A percentile compares a stretch with the other conserved stretches of the same genome.
phyloP scores from a whole-genome alignment of 2,888 invertebrate genomes.

The Scaptomyza polygonia region DNA sequence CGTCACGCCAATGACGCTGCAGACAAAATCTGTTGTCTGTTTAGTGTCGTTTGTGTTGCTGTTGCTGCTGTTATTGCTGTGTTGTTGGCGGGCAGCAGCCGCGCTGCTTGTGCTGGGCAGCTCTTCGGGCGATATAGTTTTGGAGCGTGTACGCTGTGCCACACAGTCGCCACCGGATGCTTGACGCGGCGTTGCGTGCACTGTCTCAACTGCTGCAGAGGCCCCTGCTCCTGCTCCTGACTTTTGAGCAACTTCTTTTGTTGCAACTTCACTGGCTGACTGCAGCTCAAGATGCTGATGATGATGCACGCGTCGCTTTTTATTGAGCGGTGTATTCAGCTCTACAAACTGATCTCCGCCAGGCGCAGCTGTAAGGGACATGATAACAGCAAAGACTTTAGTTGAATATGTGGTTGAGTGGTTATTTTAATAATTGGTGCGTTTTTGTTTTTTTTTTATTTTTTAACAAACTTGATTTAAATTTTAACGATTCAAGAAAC shows the following conservation, averaged over 20 bases:
- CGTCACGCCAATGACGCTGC: constrained; percentile 38
- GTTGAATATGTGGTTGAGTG: not conserved
- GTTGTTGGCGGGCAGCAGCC: constrained; percentile 47
- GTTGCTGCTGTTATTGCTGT: constrained; percentile 27
- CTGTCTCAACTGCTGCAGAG: not conserved
- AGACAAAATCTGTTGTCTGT: constrained; percentile 29
- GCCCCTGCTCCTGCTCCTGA: not conserved
- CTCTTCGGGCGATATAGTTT: constrained; percentile 76
- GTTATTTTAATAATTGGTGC: not conserved
- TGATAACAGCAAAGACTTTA: constrained; percentile 33
- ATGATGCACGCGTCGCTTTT: constrained; percentile 79
- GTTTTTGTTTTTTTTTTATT: not conserved
- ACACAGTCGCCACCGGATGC: constrained; percentile 79
- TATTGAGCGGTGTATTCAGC: constrained; percentile 66
- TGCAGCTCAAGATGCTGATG: constrained; percentile 10
- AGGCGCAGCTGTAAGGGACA: constrained; percentile 69
- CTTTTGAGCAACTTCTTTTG: constrained; percentile 18
- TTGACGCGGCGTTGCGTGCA: constrained; percentile 44
- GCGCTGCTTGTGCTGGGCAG: constrained; percentile 68
- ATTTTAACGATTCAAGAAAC: constrained; percentile 47
- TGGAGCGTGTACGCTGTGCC: constrained; percentile 83
- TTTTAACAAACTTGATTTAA: constrained; percentile 35
- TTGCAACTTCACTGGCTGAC: constrained; percentile 21
- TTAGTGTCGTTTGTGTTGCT: constrained; percentile 25
- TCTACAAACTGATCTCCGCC: constrained; percentile 72